These are phyloP conservation scores for Onychostruthus taczanowskii DNA, from an alignment of 2,113 vertebrate genomes.

Conservation along the genomic window DNA sequence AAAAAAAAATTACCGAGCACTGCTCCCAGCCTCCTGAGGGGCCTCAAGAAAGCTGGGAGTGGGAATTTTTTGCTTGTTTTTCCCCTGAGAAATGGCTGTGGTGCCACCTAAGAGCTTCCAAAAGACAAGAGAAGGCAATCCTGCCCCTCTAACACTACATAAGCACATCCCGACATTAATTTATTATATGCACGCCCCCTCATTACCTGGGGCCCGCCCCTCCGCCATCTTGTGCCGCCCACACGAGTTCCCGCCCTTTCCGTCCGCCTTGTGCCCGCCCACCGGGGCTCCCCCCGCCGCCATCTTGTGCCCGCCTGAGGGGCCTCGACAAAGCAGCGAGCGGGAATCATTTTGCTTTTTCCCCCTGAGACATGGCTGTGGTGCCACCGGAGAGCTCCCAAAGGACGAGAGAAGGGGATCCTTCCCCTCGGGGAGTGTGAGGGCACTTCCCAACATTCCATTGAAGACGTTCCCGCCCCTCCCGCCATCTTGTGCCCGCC, in stretches of 20 bases:
- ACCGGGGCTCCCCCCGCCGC: not conserved
- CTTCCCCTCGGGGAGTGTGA: not conserved
- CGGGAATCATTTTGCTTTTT: not conserved
- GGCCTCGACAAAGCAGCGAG: no score
- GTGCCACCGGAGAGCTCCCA: no score
- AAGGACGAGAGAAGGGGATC: not conserved
- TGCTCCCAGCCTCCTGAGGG: not conserved
- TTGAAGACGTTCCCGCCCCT: not conserved
- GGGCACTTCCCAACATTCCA: no score
- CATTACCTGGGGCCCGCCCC: not conserved
- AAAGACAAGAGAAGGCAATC: fast-evolving
- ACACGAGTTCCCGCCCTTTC: not conserved
- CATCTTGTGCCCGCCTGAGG: not conserved
- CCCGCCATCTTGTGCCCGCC: not conserved
- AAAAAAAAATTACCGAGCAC: fast-evolving
- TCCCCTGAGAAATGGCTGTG: fast-evolving
- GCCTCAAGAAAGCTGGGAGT: fast-evolving
- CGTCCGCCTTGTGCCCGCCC: not conserved
- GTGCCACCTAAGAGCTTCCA: fast-evolving
- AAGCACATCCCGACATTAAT: fast-evolving
- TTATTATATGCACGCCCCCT: not conserved
- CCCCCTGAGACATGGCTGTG: no score
- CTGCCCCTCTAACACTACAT: fast-evolving
- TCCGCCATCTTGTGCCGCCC: not conserved
- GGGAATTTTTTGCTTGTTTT: fast-evolving